phyloP scores from a whole-genome alignment of 2,888 invertebrate genomes.

The Polymixis lichenea region DNA sequence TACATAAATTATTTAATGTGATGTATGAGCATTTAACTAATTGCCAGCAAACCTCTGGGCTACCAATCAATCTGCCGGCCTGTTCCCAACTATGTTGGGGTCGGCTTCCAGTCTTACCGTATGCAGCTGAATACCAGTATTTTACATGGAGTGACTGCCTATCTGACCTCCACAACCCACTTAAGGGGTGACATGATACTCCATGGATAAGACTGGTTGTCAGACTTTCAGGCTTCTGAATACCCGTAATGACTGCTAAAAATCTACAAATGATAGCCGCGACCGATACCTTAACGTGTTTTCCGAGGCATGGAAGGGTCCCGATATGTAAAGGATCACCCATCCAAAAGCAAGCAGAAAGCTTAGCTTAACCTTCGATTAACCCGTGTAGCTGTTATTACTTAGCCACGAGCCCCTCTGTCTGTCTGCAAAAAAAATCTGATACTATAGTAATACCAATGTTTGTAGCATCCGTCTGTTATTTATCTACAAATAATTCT shows the following conservation, averaged over 20 bases:
- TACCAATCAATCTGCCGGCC: neutral
- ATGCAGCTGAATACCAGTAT: neutral
- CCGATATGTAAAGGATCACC: neutral
- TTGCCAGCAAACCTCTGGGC: too few species aligned
- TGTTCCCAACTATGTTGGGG: neutral
- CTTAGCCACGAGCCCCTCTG: neutral
- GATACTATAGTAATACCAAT: neutral
- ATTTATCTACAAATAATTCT: slow-evolving; percentile 19
- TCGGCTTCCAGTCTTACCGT: neutral
- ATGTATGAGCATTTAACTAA: too few species aligned
- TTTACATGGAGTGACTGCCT: too few species aligned
- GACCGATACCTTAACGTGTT: too few species aligned
- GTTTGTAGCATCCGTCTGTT: neutral
- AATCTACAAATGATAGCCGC: neutral
- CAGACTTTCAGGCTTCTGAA: neutral
- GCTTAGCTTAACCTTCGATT: neutral
- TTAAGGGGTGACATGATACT: too few species aligned
- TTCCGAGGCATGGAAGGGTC: neutral
- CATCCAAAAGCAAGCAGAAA: neutral
- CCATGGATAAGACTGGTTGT: neutral
- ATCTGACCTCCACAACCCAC: too few species aligned
- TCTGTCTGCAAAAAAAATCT: neutral
- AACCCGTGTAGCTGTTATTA: neutral
- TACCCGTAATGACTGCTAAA: neutral
- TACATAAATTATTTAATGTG: too few species aligned